These are phyloP conservation scores for human DNA, from an alignment of 2,113 vertebrate species.

Conservation along the genomic window DNA sequence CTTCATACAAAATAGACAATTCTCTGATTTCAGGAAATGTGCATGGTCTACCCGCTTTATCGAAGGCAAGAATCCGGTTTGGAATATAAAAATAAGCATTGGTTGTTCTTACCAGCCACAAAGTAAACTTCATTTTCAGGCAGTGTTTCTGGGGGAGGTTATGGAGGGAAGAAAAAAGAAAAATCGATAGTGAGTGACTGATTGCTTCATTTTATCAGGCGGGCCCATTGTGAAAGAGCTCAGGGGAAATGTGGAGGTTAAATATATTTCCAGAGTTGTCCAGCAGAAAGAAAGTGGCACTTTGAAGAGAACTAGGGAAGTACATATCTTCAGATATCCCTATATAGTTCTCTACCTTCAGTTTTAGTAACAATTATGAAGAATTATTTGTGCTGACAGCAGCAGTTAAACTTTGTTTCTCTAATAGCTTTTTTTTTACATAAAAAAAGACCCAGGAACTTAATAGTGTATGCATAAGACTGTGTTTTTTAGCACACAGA, in stretches of 20 bases:
- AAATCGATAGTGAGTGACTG: constrained; percentile 69
- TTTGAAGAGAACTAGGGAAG: constrained; percentile 73
- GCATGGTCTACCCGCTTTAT: constrained; percentile 69
- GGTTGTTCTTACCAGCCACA: constrained; percentile 55
- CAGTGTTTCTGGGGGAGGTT: constrained; percentile 78
- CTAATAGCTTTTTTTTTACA: constrained; percentile 48
- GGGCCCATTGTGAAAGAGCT: constrained; percentile 86
- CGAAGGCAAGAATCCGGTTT: constrained; percentile 66
- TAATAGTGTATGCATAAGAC: constrained; percentile 44
- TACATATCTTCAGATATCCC: constrained; percentile 62
- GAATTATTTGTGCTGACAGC: constrained; percentile 59
- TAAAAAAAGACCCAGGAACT: constrained; percentile 65
- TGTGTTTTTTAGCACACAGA: constrained; percentile 67
- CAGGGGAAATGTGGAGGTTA: constrained; percentile 70
- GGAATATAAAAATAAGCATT: constrained; percentile 63
- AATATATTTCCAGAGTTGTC: constrained; percentile 78
- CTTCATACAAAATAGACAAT: constrained; percentile 67
- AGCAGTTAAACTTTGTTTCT: constrained; percentile 78
- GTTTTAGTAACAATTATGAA: constrained; percentile 50
- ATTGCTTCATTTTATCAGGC: constrained; percentile 70
- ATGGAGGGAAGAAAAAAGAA: constrained; percentile 43
- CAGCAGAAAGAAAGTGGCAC: constrained; percentile 78
- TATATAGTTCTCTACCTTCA: constrained; percentile 73
- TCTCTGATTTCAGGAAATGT: constrained; percentile 76
- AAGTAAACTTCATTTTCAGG: constrained; percentile 88